A percentile compares a stretch with the other conserved stretches of the same genome.
Evolutionary conservation across 2,797 vertebrate genomes (phyloP).

Genomic region (Strix occidentalis): DNA sequence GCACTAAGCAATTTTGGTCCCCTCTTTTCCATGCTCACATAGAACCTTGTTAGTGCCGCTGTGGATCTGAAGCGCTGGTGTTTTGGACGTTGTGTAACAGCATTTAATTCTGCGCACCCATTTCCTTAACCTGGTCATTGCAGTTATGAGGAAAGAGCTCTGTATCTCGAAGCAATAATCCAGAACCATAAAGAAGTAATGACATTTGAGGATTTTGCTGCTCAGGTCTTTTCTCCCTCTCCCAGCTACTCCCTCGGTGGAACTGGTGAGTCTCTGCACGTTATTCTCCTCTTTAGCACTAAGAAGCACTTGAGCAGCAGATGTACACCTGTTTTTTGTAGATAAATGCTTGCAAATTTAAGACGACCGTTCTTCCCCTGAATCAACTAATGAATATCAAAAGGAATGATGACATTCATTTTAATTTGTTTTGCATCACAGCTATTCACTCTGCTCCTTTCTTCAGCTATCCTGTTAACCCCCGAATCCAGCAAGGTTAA

Average conservation of each 20-base stretch:
- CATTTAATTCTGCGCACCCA: not conserved
- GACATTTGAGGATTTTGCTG: conserved; percentile 97
- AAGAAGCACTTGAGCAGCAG: conserved; percentile 70
- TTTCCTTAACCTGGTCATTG: conserved; percentile 72
- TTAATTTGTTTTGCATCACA: conserved; percentile 82
- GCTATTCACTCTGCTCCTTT: conserved; percentile 78
- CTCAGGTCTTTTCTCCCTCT: conserved; percentile 95
- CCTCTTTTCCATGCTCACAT: not conserved
- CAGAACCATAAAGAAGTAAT: conserved; percentile 96
- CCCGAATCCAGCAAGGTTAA: conserved; percentile 75
- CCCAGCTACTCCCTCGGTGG: conserved; percentile 88
- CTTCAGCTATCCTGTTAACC: conserved; percentile 78
- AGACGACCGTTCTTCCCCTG: conserved; percentile 67
- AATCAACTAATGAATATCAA: conserved; percentile 90
- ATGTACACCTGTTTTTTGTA: conserved; percentile 78
- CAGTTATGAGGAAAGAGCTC: conserved; percentile 96
- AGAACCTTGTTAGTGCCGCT: not conserved
- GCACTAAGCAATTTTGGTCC: not conserved
- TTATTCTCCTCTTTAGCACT: conserved; percentile 46
- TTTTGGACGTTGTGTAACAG: not conserved
- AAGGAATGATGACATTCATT: conserved; percentile 82
- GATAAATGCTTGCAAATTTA: conserved; percentile 81
- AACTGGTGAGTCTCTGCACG: conserved; percentile 86
- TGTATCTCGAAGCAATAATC: conserved; percentile 97
- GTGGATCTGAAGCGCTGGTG: not conserved